Conservation (phyloP, 2,888 invertebrate species). For the Heliconius charithonia region DNA sequence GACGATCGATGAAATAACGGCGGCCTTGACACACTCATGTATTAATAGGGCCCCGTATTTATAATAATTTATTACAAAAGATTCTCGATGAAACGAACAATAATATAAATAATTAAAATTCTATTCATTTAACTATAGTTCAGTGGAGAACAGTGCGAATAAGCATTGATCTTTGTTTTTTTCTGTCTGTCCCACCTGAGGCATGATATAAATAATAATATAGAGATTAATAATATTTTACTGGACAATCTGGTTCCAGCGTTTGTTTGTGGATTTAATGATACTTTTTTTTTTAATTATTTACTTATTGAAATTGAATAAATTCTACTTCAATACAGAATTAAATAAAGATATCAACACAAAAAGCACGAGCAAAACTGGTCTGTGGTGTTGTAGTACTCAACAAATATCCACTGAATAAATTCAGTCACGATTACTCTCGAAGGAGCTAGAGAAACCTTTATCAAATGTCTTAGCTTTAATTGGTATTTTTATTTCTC, state of each 20-base stretch:
- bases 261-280: neutral
- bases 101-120: neutral
- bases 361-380: no score
- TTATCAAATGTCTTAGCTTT: no score
- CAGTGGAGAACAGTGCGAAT: neutral
- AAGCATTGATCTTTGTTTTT: neutral
- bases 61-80: conserved; percentile 2
- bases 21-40: neutral
- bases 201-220: no score
- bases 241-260: neutral
- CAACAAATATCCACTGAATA: no score
- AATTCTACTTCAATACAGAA: no score
- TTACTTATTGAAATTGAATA: no score
- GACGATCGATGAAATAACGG: conserved; percentile 1
- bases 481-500: no score
- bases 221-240: neutral
- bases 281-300: no score
- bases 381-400: no score
- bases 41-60: neutral
- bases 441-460: no score
- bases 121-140: neutral
- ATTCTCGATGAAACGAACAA: neutral
- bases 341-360: no score
- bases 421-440: no score
- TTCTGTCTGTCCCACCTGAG: neutral